These are phyloP conservation scores for Leptobrachium leishanense DNA, from an alignment of 2,113 vertebrate genomes.

Conservation along the genomic window DNA sequence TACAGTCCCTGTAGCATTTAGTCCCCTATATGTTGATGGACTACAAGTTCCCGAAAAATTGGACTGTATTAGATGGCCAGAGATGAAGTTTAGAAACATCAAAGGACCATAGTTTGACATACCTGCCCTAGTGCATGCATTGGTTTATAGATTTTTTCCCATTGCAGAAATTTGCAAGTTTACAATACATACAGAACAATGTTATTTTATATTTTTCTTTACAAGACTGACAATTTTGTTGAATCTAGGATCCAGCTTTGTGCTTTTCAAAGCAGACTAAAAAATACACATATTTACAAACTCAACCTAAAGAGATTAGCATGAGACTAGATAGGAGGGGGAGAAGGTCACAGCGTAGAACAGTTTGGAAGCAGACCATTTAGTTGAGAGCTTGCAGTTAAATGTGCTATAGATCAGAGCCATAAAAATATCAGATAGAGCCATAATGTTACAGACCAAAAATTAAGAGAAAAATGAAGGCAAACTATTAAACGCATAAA, in stretches of 20 bases:
- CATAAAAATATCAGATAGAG: constrained; percentile 48
- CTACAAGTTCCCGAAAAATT: too few relatives aligned
- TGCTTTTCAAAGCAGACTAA: neutral
- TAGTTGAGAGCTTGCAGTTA: constrained; percentile 29
- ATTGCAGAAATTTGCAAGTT: too few relatives aligned
- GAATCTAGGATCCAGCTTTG: too few relatives aligned
- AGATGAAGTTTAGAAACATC: too few relatives aligned
- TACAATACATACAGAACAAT: too few relatives aligned
- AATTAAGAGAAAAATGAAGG: constrained; percentile 44
- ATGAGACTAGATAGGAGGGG: constrained; percentile 20
- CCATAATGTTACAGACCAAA: constrained; percentile 29
- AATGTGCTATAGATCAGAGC: constrained; percentile 40
- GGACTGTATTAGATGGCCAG: too few relatives aligned
- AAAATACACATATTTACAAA: neutral
- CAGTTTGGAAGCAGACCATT: constrained; percentile 20
- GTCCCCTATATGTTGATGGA: too few relatives aligned
- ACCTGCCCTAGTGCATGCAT: too few relatives aligned
- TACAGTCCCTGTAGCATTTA: too few relatives aligned
- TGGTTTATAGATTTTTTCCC: too few relatives aligned
- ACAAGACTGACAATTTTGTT: too few relatives aligned
- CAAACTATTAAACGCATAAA: constrained; percentile 47
- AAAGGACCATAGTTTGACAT: too few relatives aligned
- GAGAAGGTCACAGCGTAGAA: constrained; percentile 34
- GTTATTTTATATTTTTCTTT: neutral
- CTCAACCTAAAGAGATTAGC: constrained; percentile 15